A percentile compares a stretch with the other conserved stretches of the same genome.
These are phyloP conservation scores for Cebuella pygmaea DNA, from an alignment of 2,797 vertebrate genomes.

Conservation along the genomic window DNA sequence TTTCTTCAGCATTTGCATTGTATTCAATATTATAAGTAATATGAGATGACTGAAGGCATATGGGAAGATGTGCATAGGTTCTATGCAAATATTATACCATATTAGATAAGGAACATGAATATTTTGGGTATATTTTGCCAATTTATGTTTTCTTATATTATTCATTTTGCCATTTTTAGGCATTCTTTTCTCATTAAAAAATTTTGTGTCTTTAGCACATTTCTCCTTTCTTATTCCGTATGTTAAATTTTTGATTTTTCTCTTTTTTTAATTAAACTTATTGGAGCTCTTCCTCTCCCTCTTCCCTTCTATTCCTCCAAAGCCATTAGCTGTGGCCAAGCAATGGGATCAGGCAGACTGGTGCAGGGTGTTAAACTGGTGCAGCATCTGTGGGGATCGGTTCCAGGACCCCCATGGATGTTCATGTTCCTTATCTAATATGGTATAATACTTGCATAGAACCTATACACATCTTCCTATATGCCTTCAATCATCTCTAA, in stretches of 20 bases:
- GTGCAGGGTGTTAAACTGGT: no score
- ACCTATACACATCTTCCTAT: not conserved
- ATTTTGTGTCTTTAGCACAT: not conserved
- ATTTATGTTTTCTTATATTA: not conserved
- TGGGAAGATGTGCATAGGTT: not conserved
- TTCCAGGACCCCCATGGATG: not conserved
- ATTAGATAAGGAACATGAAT: not conserved
- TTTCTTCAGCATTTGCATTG: not conserved
- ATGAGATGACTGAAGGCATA: not conserved
- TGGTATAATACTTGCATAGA: not conserved
- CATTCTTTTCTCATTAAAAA: not conserved
- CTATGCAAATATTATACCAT: not conserved
- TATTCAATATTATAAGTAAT: not conserved
- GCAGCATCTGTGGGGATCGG: not conserved
- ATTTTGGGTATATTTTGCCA: not conserved
- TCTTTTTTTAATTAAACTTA: not conserved
- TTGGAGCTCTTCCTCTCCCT: not conserved
- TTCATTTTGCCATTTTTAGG: not conserved
- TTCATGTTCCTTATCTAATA: not conserved
- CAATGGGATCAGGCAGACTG: not conserved
- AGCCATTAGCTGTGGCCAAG: not conserved
- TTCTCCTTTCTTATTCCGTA: not conserved
- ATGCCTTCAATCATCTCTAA: not conserved
- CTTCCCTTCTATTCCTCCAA: not conserved
- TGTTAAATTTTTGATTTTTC: not conserved